Evolutionary conservation across 2,888 invertebrate genomes (phyloP).

Genomic region (Onthophagus sagittarius): DNA sequence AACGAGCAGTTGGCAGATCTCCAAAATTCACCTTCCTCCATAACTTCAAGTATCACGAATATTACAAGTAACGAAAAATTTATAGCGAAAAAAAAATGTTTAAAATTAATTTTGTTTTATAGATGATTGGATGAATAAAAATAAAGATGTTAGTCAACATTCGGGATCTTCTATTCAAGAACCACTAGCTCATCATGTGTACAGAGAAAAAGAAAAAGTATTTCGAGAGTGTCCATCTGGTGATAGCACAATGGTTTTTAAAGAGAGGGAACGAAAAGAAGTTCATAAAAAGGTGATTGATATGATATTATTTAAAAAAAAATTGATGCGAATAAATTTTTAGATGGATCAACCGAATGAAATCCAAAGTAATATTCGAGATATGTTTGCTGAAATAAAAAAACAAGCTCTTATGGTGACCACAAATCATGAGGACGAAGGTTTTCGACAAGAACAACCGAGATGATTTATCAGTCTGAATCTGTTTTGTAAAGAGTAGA

Average conservation of each 20-base stretch:
- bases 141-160: not conserved
- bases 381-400: constrained; percentile 25
- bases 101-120: not conserved
- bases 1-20: constrained; percentile 41
- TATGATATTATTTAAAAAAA: too few relatives aligned
- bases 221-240: constrained; percentile 1
- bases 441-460: not conserved
- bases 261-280: not conserved
- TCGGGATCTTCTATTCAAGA: not conserved
- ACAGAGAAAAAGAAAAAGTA: not conserved
- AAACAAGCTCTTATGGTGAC: constrained; percentile 24
- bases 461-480: constrained; percentile 15
- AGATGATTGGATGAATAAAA: constrained; percentile 5
- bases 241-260: not conserved
- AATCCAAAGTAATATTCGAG: constrained; percentile 19
- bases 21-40: constrained; percentile 30
- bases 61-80: constrained; percentile 23
- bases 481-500: constrained; percentile 13
- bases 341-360: constrained; percentile 3
- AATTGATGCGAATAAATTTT: too few relatives aligned
- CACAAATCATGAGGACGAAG: constrained; percentile 8
- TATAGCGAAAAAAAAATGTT: not conserved
- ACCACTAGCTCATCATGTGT: not conserved
- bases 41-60: constrained; percentile 27
- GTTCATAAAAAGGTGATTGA: too few relatives aligned